Evolutionary conservation across 2,113 vertebrate genomes (phyloP).

Genomic region (Zootoca vivipara): DNA sequence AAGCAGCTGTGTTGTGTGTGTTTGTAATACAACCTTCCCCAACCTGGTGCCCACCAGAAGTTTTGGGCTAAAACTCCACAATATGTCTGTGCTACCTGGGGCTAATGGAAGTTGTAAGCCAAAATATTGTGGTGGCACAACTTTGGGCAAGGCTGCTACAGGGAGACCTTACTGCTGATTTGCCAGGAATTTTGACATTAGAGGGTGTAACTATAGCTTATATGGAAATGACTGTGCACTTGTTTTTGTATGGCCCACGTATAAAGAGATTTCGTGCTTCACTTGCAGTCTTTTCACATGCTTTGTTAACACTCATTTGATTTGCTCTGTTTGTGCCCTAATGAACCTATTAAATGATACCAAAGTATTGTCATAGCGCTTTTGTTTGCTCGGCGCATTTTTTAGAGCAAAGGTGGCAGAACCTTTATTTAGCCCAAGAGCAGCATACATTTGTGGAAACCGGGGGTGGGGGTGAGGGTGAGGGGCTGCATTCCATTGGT

Average conservation of each 20-base stretch:
- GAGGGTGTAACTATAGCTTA: background rate
- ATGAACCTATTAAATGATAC: background rate
- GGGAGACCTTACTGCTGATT: background rate
- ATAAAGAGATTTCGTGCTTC: background rate
- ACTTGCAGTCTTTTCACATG: background rate
- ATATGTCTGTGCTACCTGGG: too few relatives aligned
- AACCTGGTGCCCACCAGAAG: too few relatives aligned
- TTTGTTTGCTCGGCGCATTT: background rate
- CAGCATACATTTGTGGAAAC: background rate
- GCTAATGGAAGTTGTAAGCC: too few relatives aligned
- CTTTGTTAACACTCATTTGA: background rate
- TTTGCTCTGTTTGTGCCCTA: slow-evolving; percentile 2
- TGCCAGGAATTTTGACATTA: background rate
- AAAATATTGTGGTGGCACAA: too few relatives aligned
- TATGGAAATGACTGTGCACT: background rate
- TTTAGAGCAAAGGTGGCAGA: background rate
- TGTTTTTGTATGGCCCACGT: background rate
- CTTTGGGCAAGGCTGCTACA: background rate
- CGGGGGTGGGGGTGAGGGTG: too few relatives aligned
- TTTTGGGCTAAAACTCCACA: too few relatives aligned
- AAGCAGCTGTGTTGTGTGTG: background rate
- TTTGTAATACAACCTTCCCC: background rate
- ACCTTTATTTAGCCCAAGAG: background rate
- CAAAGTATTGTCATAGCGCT: background rate
- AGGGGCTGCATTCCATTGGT: background rate